Percentiles rank a stretch among this genome's conserved stretches.
Conservation (phyloP, 1,140 invertebrate genomes). For the Aricia agestis region DNA sequence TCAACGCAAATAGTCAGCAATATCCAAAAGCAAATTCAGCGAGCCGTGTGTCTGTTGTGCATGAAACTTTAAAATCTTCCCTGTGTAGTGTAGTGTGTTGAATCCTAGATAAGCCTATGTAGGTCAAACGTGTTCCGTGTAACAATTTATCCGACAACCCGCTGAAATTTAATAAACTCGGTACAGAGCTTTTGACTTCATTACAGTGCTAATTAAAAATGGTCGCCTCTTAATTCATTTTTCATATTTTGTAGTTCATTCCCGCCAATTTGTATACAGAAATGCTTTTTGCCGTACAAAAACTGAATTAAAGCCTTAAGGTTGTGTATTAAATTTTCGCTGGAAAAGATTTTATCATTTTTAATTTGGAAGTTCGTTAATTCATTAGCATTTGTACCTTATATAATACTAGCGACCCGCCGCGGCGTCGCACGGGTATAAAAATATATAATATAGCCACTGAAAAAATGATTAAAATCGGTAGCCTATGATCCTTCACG, state of each 20-base stretch:
- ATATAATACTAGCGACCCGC: too few relatives aligned
- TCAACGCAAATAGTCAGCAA: background rate
- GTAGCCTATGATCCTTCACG: too few relatives aligned
- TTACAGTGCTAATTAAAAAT: conserved; percentile 12
- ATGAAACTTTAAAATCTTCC: conserved; percentile 15
- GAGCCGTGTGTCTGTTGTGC: background rate
- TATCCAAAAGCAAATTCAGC: conserved; percentile 13
- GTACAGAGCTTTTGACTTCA: conserved; percentile 17
- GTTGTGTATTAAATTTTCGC: background rate
- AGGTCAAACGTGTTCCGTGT: conserved; percentile 41
- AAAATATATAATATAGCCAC: too few relatives aligned
- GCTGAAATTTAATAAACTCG: conserved; percentile 20
- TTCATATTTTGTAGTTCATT: conserved; percentile 7
- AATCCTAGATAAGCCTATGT: conserved; percentile 27
- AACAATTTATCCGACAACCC: conserved; percentile 31
- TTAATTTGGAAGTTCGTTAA: background rate
- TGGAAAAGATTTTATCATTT: background rate
- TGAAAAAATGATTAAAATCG: too few relatives aligned
- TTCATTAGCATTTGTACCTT: too few relatives aligned
- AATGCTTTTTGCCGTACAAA: background rate
- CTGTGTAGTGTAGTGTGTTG: conserved; percentile 1
- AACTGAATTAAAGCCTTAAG: background rate
- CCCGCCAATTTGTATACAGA: background rate
- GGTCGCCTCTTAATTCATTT: conserved; percentile 6
- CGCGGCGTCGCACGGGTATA: too few relatives aligned